A percentile compares a stretch with the other conserved stretches of the same genome.
These are phyloP conservation scores for Riptortus pedestris DNA, from an alignment of 1,140 invertebrate genomes.

Conservation along the genomic window DNA sequence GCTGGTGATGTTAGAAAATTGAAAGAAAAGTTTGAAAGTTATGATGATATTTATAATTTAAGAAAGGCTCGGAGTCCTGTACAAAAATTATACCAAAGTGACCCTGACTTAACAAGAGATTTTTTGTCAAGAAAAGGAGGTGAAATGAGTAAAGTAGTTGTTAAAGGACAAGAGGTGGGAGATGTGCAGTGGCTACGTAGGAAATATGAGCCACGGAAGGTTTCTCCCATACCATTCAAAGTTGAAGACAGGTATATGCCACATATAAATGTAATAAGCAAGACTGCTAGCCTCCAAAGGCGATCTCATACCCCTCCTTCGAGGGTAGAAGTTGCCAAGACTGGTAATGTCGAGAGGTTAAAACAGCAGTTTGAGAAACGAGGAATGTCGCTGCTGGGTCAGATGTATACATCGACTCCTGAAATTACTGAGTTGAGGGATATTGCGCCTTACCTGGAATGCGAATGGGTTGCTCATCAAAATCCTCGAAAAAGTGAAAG, in stretches of 20 bases:
- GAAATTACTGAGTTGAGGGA: constrained; percentile 64
- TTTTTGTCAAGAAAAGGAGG: constrained; percentile 42
- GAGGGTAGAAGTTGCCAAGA: constrained; percentile 33
- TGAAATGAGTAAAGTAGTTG: constrained; percentile 37
- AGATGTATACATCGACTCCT: constrained; percentile 71
- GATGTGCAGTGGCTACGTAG: constrained; percentile 51
- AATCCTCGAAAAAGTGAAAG: constrained; percentile 42
- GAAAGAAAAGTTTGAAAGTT: constrained; percentile 59
- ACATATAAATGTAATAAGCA: constrained; percentile 77
- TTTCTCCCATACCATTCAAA: constrained; percentile 52
- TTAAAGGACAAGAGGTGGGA: constrained; percentile 44
- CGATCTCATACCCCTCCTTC: constrained; percentile 34
- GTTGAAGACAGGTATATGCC: constrained; percentile 66
- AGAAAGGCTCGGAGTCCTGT: constrained; percentile 36
- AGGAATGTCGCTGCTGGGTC: constrained; percentile 54
- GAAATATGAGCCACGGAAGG: constrained; percentile 47
- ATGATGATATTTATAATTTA: constrained; percentile 39
- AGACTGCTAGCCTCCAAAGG: constrained; percentile 56
- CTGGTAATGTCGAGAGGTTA: constrained; percentile 54
- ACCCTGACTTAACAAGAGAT: constrained; percentile 58
- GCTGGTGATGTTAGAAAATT: constrained; percentile 63
- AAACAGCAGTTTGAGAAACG: constrained; percentile 53
- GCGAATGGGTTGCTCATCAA: constrained; percentile 63
- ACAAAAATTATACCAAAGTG: constrained; percentile 54
- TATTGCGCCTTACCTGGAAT: constrained; percentile 62